A percentile compares a stretch with the other conserved stretches of the same genome.
phyloP scores from a whole-genome alignment of 2,113 vertebrate species.

The Dromiciops gliroides region DNA sequence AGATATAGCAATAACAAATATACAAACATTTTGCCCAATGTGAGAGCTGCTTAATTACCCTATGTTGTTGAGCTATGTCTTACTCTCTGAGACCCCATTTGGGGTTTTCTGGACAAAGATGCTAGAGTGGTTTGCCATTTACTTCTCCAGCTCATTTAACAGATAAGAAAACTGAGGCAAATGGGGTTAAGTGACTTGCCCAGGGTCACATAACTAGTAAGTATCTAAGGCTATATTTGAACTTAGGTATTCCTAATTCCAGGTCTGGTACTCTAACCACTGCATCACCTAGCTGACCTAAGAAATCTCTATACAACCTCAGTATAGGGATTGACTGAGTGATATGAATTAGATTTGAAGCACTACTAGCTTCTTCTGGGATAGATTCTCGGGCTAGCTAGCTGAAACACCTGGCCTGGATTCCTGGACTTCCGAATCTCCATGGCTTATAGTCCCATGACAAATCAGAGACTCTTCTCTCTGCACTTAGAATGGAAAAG shows the following conservation, averaged over 20 bases:
- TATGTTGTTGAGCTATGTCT: background rate
- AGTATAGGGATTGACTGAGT: background rate
- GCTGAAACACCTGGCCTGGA: background rate
- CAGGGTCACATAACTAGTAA: background rate
- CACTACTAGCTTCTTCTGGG: background rate
- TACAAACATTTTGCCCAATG: background rate
- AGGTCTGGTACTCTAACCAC: background rate
- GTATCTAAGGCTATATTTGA: background rate
- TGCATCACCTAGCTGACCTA: background rate
- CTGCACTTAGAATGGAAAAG: background rate
- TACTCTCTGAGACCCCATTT: background rate
- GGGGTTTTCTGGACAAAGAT: background rate
- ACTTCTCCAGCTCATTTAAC: background rate
- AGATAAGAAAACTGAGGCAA: background rate
- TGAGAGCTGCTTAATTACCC: background rate
- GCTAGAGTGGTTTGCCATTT: background rate
- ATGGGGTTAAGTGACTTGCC: background rate
- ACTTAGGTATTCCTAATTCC: background rate
- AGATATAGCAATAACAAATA: background rate
- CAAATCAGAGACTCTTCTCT: background rate
- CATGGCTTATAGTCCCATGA: background rate
- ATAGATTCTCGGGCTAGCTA: background rate
- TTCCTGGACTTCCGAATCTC: background rate
- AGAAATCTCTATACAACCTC: background rate
- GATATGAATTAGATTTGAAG: background rate